phyloP scores from a whole-genome alignment of 2,888 invertebrate genomes.

The Cheilosia vernalis region DNA sequence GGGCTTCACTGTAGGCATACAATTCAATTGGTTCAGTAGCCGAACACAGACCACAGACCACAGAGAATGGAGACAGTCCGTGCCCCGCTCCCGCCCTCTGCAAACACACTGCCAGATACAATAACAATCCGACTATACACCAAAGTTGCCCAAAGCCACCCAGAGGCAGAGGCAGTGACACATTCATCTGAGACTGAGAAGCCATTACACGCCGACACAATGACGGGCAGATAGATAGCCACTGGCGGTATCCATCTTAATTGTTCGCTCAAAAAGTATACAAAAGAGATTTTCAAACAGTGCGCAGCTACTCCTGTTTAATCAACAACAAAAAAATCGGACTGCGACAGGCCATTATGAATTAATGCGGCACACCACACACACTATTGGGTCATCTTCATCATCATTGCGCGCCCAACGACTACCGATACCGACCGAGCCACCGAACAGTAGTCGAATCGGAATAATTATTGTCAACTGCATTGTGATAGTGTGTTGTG shows the following conservation, averaged over 20 bases:
- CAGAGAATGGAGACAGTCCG: neutral
- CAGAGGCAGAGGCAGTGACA: conserved; percentile 43
- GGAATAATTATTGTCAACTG: conserved; percentile 70
- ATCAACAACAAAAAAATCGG: conserved; percentile 30
- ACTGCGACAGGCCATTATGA: conserved; percentile 54
- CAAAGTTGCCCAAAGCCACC: conserved; percentile 52
- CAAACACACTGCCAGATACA: conserved; percentile 53
- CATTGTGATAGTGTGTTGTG: conserved; percentile 71
- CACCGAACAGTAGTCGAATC: conserved; percentile 57
- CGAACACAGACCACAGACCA: no score
- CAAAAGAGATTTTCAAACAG: conserved; percentile 44
- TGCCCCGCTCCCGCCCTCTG: conserved; percentile 13
- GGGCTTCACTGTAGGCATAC: conserved; percentile 59
- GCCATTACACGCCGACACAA: conserved; percentile 29
- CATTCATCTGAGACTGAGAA: conserved; percentile 33
- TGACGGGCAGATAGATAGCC: neutral
- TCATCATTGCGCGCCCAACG: neutral
- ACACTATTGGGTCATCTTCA: neutral
- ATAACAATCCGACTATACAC: conserved; percentile 55
- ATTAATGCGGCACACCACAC: conserved; percentile 45
- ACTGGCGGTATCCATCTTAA: conserved; percentile 17
- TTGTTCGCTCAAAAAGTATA: conserved; percentile 49
- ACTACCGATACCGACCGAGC: neutral
- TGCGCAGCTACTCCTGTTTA: conserved; percentile 62
- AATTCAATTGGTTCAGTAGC: conserved; percentile 68